A percentile compares a stretch with the other conserved stretches of the same genome.
These are phyloP conservation scores for Diplosoma virens DNA, from an alignment of 23 tunicate genomes.

Conservation along the genomic window DNA sequence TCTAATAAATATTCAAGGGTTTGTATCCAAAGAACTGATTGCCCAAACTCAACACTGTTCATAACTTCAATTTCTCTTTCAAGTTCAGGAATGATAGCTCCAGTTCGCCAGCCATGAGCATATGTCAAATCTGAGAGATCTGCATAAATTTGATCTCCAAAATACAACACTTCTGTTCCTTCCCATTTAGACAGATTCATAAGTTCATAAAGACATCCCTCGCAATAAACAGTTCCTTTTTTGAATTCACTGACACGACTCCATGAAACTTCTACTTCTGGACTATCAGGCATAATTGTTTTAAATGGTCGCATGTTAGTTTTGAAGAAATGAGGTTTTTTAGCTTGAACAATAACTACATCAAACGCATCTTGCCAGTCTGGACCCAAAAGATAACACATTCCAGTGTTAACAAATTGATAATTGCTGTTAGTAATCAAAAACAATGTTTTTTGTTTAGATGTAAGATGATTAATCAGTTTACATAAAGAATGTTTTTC, in stretches of 20 bases:
- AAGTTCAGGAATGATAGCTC: conserved; percentile 93
- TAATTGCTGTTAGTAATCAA: conserved; percentile 85
- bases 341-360: conserved; percentile 89
- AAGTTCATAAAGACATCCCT: conserved; percentile 78
- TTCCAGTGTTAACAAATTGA: conserved; percentile 74
- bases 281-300: conserved; percentile 2
- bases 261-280: conserved; percentile 31
- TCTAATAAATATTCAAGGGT: conserved; percentile 75
- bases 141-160: conserved; percentile 91
- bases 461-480: conserved; percentile 33
- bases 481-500: conserved; percentile 47
- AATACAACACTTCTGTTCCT: conserved; percentile 74
- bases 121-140: conserved; percentile 66
- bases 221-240: conserved; percentile 78
- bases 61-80: conserved; percentile 71
- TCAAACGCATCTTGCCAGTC: conserved; percentile 97
- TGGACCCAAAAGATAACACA: conserved; percentile 61
- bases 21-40: conserved; percentile 67
- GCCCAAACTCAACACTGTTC: conserved; percentile 47
- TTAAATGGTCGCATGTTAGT: conserved; percentile 52
- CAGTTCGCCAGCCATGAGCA: conserved; percentile 94
- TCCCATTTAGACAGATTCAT: conserved; percentile 78
- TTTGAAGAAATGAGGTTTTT: conserved; percentile 91
- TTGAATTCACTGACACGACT: conserved; percentile 46
- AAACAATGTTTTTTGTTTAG: conserved; percentile 65